phyloP scores from a whole-genome alignment of 2,888 invertebrate species.

The Apotomis turbidana region DNA sequence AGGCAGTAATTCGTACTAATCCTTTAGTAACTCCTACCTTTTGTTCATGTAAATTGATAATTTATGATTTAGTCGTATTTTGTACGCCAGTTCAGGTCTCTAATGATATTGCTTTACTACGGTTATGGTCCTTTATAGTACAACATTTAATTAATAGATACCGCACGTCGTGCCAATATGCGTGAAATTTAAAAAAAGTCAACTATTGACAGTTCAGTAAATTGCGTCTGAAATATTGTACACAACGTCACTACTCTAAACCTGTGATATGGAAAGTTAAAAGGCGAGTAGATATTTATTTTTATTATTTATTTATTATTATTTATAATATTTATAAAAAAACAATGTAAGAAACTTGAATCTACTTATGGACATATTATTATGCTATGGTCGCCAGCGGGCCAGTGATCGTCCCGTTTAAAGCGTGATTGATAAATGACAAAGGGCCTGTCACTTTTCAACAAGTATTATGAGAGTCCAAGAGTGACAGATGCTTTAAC shows the following conservation, averaged over 20 bases:
- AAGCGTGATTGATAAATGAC: no score
- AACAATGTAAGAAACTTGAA: no score
- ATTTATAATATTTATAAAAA: no score
- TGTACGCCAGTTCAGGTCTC: not conserved
- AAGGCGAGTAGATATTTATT: no score
- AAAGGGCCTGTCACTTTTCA: no score
- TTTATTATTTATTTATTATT: no score
- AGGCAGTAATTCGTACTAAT: not conserved
- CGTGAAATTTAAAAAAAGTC: conserved; percentile 3
- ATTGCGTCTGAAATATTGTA: not conserved
- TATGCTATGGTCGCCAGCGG: no score
- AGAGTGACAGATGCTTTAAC: no score
- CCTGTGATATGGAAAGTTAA: no score
- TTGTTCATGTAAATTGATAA: conserved; percentile 18
- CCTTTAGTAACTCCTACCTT: not conserved
- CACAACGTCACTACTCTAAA: not conserved
- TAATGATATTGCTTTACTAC: conserved; percentile 1
- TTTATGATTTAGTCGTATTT: conserved; percentile 8
- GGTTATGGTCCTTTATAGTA: not conserved
- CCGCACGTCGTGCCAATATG: not conserved
- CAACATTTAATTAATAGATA: conserved; percentile 21
- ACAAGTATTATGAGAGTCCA: no score
- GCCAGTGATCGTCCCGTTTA: no score
- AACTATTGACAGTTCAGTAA: not conserved
- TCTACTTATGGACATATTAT: no score